Base-by-base conservation (phyloP, 2,888 invertebrate species). In the Busseola fusca region DNA sequence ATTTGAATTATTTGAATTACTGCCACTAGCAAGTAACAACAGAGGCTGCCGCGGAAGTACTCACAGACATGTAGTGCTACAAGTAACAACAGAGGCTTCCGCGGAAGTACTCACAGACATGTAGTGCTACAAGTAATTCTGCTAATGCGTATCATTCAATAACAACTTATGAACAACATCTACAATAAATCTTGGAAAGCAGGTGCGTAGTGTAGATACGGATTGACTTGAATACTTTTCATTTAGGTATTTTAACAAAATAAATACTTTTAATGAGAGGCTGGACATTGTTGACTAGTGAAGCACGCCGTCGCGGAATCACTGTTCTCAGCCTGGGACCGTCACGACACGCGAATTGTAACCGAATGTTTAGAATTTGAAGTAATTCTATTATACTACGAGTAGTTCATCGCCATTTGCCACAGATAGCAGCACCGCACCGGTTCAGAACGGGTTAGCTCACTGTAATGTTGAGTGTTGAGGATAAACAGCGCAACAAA, bases 401-500 rank as follows among this genome's bases (percentile, higher is more conserved):
- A 42, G 42, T 54, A 25, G 52, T 25, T 3, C n/a, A 14, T 34
- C 34, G 58, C 34, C 25, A 16, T 21, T 52, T 34, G 62, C 45
- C 27, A 16, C 30, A 21, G 30, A 25, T 21, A 58, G 48, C 40
- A 30, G 30, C 45, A 16, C 12, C 50, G 50, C 42, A 9, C 40
- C 67, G 21, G 64, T 18, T 34, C 72, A 14, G 34, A 69, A 76
- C 72, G 69, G 40, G 69, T 76, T 60, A 40, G 40, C 14, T 27
- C 18, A 45, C 56, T 42, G 9, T 27, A 10, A 27, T 30, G 45
- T 74, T 63, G 73, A 78, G 62, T 30, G 45, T 74, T 79, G 74
- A 79, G 62, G 62, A 73, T 63, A 73, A 72, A 73, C 30, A 16
- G 18, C 56, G 50, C 50, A 37, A 42, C 16, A n/a, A 48, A 60